Percentiles rank a stretch among this genome's conserved stretches.
Conservation (phyloP, 2,888 invertebrate species). For the Nebria brevicollis region DNA sequence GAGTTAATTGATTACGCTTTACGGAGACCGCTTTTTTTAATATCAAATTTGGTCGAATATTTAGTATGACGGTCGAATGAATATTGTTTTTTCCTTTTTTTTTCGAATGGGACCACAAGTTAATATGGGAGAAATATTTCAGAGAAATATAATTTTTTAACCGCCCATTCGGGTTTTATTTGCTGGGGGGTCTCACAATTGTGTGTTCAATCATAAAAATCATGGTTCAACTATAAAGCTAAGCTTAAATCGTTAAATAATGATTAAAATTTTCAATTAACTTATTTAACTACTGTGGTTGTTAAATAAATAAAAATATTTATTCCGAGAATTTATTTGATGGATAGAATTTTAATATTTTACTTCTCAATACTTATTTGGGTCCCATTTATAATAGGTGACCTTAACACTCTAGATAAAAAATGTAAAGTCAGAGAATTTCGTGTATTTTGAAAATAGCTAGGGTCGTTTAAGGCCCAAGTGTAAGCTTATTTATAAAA, state of each 20-base stretch:
- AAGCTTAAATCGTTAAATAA: conserved; percentile 3
- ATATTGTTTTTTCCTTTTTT: not conserved
- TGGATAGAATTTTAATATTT: no score
- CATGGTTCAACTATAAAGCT: not conserved
- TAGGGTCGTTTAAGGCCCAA: no score
- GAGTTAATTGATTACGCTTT: conserved; percentile 17
- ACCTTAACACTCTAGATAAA: no score
- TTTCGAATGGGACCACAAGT: not conserved
- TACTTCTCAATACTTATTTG: no score
- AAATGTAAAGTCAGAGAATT: no score
- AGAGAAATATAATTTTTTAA: not conserved
- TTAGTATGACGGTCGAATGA: not conserved
- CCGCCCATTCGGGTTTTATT: not conserved
- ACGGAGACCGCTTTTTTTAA: not conserved
- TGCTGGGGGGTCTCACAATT: not conserved
- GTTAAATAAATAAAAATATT: conserved; percentile 10
- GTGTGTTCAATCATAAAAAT: not conserved
- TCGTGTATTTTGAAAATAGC: no score
- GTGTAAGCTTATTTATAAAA: not conserved
- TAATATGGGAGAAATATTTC: not conserved
- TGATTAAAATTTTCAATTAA: conserved; percentile 18
- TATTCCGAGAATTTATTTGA: not conserved
- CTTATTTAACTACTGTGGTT: conserved; percentile 8
- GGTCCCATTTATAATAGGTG: no score
- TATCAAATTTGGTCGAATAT: not conserved